phyloP scores from a whole-genome alignment of 2,888 invertebrate species.

The Drosophila flavopinicola region DNA sequence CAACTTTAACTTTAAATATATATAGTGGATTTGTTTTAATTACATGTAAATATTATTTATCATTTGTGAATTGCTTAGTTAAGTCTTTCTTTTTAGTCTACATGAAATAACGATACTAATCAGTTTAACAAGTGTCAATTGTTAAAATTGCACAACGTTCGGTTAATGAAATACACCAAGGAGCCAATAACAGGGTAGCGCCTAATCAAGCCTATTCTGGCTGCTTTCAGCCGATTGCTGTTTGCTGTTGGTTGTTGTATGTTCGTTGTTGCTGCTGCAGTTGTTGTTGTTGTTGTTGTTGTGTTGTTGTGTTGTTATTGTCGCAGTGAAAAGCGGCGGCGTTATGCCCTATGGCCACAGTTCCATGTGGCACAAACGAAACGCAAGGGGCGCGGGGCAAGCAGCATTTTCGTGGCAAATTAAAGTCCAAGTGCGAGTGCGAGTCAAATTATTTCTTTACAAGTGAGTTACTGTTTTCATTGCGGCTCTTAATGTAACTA shows the following conservation, averaged over 20 bases:
- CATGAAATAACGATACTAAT: too few species aligned
- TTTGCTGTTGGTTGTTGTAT: constrained; percentile 4
- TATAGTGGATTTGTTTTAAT: too few species aligned
- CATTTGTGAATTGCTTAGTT: too few species aligned
- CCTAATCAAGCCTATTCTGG: neutral
- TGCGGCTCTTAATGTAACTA: constrained; percentile 81
- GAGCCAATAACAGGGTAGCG: constrained; percentile 17
- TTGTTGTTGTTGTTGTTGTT: constrained; percentile 14
- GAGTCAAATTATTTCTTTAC: constrained; percentile 81
- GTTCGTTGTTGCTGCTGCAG: constrained; percentile 6
- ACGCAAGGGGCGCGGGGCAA: constrained; percentile 20
- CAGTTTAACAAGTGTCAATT: neutral
- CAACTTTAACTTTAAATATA: too few species aligned
- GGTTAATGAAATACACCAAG: too few species aligned
- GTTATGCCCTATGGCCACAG: constrained; percentile 77
- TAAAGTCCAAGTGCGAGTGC: constrained; percentile 80
- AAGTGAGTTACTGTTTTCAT: constrained; percentile 81
- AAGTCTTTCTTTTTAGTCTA: too few species aligned
- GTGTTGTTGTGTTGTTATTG: constrained; percentile 30
- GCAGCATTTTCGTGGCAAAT: constrained; percentile 78
- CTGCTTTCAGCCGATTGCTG: constrained; percentile 4
- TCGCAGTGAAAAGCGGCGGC: constrained; percentile 63
- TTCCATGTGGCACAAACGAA: constrained; percentile 53
- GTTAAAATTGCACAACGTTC: neutral
- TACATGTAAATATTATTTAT: too few species aligned